These are phyloP conservation scores for Tachysurus vachellii DNA, from an alignment of 2,113 vertebrate species.

Conservation along the genomic window DNA sequence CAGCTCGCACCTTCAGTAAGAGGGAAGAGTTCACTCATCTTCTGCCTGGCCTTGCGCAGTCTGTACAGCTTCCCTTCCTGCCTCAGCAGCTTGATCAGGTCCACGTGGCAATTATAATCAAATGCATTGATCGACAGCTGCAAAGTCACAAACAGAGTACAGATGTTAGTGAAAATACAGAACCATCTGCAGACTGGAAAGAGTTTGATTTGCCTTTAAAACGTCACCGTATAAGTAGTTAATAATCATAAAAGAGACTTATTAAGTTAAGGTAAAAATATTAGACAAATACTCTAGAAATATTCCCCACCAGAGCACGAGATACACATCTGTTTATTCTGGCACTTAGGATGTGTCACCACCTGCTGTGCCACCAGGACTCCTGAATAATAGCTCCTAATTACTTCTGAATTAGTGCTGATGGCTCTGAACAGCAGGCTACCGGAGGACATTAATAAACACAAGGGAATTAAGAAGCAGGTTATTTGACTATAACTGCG, in stretches of 20 bases:
- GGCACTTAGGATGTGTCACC: no score
- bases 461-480: not conserved
- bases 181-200: not conserved
- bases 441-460: not conserved
- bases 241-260: not conserved
- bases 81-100: slow-evolving; percentile 90
- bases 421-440: not conserved
- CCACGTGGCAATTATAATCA: slow-evolving; percentile 95
- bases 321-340: no score
- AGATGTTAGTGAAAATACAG: not conserved
- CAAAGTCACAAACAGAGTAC: not conserved
- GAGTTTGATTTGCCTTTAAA: not conserved
- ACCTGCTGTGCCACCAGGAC: not conserved
- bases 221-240: not conserved
- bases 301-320: not conserved
- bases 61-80: slow-evolving; percentile 87
- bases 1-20: slow-evolving; percentile 85
- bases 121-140: slow-evolving; percentile 93
- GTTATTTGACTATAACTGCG: no score
- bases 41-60: slow-evolving; percentile 86
- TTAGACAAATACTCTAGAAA: not conserved
- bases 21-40: slow-evolving; percentile 96
- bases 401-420: not conserved
- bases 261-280: not conserved
- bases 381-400: not conserved